Percentiles rank a stretch among this genome's conserved stretches.
Conservation (phyloP, 2,888 invertebrate species). For the Tenthredo distinguenda region DNA sequence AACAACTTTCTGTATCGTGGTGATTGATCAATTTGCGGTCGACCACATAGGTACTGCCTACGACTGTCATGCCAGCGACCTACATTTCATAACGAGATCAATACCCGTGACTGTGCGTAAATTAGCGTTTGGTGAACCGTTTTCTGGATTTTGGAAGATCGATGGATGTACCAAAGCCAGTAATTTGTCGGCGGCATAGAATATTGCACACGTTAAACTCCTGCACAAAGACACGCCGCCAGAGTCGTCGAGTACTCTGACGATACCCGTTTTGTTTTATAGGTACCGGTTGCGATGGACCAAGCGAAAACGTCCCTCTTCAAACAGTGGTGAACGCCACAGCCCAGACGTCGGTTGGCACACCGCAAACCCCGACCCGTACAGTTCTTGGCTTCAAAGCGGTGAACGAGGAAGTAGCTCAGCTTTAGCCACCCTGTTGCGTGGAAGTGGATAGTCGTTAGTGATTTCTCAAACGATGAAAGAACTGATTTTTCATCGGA, state of each 20-base stretch:
- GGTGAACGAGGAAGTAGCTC: conserved; percentile 73
- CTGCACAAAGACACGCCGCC: not conserved
- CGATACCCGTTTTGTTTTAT: conserved; percentile 58
- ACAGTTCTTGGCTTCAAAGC: conserved; percentile 70
- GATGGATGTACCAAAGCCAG: not conserved
- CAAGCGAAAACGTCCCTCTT: conserved; percentile 72
- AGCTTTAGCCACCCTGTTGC: conserved; percentile 63
- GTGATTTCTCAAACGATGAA: not conserved
- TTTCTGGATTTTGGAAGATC: not conserved
- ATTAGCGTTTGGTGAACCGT: conserved; percentile 4
- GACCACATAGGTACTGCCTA: not conserved
- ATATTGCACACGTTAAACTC: not conserved
- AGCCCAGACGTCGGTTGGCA: conserved; percentile 73
- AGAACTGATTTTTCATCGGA: not conserved
- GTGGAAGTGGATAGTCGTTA: not conserved
- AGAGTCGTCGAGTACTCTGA: not conserved
- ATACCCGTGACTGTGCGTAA: conserved; percentile 18
- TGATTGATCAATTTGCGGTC: conserved; percentile 22
- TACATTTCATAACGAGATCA: conserved; percentile 47
- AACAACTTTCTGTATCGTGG: conserved; percentile 14
- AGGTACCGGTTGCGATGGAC: conserved; percentile 71
- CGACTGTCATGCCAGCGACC: conserved; percentile 37
- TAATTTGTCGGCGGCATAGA: not conserved
- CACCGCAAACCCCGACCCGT: conserved; percentile 72
- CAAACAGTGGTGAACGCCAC: conserved; percentile 72